Conservation (phyloP, 2,113 vertebrate species). For the Eulacestoma nigropectus region DNA sequence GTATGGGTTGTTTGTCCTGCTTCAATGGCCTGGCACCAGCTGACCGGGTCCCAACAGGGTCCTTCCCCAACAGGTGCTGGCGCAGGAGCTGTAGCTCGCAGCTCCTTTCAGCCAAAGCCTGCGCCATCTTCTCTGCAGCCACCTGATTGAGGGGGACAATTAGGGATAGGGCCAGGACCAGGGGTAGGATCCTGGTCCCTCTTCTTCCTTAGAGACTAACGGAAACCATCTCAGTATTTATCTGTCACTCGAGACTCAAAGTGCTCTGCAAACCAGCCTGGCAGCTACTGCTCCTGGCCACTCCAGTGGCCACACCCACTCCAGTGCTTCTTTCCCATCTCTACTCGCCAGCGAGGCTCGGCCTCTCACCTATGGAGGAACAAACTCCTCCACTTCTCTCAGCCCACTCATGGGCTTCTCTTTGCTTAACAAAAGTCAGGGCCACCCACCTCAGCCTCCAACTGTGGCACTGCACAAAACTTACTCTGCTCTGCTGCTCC, state of each 20-base stretch:
- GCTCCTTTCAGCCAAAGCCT: conserved; percentile 80
- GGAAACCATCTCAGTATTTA: neutral
- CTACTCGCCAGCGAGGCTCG: neutral
- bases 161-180: neutral
- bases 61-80: conserved; percentile 71
- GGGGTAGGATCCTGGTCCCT: neutral
- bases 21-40: conserved; percentile 24
- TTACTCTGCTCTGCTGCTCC: conserved; percentile 83
- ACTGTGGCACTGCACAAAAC: neutral
- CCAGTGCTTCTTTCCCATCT: neutral
- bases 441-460: neutral
- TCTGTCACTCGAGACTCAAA: neutral
- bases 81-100: conserved; percentile 79
- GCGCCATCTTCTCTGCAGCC: conserved; percentile 72
- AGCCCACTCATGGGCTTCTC: neutral
- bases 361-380: neutral
- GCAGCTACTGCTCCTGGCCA: neutral
- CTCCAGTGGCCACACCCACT: neutral
- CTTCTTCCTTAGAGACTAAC: neutral
- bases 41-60: neutral
- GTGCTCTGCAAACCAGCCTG: neutral
- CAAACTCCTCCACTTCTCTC: neutral
- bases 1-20: conserved; percentile 74
- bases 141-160: conserved; percentile 53
- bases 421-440: neutral